Base-by-base conservation (phyloP, 2,797 vertebrate species). In the Sebastes steindachneri region DNA sequence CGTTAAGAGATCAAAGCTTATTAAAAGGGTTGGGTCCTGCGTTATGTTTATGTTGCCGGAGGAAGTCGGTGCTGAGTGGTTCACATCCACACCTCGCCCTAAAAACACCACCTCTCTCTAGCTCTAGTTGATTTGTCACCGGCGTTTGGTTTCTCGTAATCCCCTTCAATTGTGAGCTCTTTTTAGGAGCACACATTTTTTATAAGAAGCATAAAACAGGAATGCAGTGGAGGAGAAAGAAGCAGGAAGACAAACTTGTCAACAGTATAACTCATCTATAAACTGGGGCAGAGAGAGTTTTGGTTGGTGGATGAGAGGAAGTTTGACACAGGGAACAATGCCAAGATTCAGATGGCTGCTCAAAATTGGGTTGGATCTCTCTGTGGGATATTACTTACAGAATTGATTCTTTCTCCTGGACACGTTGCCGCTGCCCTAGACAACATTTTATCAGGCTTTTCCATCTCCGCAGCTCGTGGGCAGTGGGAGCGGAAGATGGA, bases 351-450 rank as follows among this genome's bases (percentile, higher is more conserved):
- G 68, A 80, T 78, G 76, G 84, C 80, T 83, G 57, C 79, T 86
- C 74, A 88, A 90, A 86, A 85, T 67, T 41, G 64, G 66, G 63
- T 79, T 88, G 84, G 72, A 86, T 81, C 65, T 73, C 68, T 79
- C 82, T 54, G 29, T 82, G 58, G 83, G 76, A 83, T 82, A 75
- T 90, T 83, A 89, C 85, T 91, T 88, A 85, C 35, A 78, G 41
- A 88, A 92, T 87, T 85, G 83, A 90, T 92, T 92, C 66, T 75
- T 84, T 84, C 77, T 85, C 75, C 74, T 60, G 76, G 86, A 84
- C 77, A 83, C 68, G 68, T 80, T 78, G 69, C 83, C 72, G 41
- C 79, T 75, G 59, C 71, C 79, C 72, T 9, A 45, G 83, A 90
- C 83, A 85, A 74, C 78, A 53, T 87, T 89, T 87, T 75, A 87